phyloP scores from a whole-genome alignment of 2,888 invertebrate genomes.

The Amblyteles armatorius region DNA sequence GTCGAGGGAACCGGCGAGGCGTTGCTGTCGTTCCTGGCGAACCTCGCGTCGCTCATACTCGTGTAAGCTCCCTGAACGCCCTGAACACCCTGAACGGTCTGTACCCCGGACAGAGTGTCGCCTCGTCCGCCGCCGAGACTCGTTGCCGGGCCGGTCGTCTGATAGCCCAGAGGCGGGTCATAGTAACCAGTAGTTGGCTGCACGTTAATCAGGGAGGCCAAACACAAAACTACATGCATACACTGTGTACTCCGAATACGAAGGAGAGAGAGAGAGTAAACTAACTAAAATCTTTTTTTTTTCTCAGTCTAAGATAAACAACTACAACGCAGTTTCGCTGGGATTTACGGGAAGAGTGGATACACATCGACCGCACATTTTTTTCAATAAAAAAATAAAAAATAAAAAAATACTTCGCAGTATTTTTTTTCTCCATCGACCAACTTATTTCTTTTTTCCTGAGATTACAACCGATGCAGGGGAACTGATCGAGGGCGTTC shows the following conservation, averaged over 20 bases:
- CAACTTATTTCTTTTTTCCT: slow-evolving; percentile 3
- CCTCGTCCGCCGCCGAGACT: slow-evolving; percentile 90
- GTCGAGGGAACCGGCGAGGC: slow-evolving; percentile 93
- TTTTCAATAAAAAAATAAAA: background rate
- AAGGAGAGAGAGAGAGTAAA: slow-evolving; percentile 64
- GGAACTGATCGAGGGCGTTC: background rate
- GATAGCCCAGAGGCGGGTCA: slow-evolving; percentile 89
- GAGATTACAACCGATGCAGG: background rate
- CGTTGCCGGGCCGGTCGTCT: slow-evolving; percentile 87
- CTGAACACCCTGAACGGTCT: slow-evolving; percentile 82
- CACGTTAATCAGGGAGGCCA: slow-evolving; percentile 84
- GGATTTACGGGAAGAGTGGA: slow-evolving; percentile 33
- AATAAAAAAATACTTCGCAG: background rate
- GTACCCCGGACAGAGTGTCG: slow-evolving; percentile 88
- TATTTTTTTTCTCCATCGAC: background rate
- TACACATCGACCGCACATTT: background rate
- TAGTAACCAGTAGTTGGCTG: slow-evolving; percentile 88
- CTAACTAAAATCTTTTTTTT: slow-evolving; percentile 63
- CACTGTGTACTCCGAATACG: slow-evolving; percentile 84
- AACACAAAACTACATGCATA: slow-evolving; percentile 85
- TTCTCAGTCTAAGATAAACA: slow-evolving; percentile 48
- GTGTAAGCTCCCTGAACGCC: slow-evolving; percentile 87
- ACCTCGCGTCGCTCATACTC: slow-evolving; percentile 89
- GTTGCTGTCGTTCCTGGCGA: slow-evolving; percentile 91
- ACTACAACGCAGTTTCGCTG: slow-evolving; percentile 13